Evolutionary conservation across 2,113 vertebrate species (phyloP), one percentile per base, ranked within the genome.

Genomic region (Apteryx owenii): DNA sequence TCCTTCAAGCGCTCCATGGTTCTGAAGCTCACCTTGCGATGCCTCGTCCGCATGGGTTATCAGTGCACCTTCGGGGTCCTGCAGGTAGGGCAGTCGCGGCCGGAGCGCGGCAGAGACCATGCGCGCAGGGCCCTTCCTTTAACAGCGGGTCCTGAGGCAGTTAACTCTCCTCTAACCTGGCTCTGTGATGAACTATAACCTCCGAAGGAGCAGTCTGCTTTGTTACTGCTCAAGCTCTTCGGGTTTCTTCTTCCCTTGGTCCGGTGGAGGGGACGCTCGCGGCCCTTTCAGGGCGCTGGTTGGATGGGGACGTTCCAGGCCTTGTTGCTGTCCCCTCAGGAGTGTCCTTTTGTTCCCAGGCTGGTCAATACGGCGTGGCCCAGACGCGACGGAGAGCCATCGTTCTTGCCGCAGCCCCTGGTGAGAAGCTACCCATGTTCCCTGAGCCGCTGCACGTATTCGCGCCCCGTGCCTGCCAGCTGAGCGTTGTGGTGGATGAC

Each of bases 1-100:
- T 99, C 99, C 22, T 99, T 99, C 97, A 99, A 99, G 93, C 98
- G 98, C 54, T 99, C 99, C 94, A 99, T 99, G 99, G 99, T 99
- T 79, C 97, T 99, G 21, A 99, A 99, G 97, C 98, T 99, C 77
- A 99, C 99, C 0, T 91, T 99, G 36, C 99, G 99, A 86, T 99
- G 99, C 96, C 98, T 99, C 0, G 99, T 99, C 81, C 98, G 99
- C 71, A 99, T 99, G 99, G 99, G 99, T 14, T 99, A 99, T 95
- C 99, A 99, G 98, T 99, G 99, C 92, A 99, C 99, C 7, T 99
- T 99, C 2, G 99, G 99, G 5, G 99, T 99, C 38, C 98, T 99
- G 40, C 99, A 99, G 99, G 99, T 99, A 75, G 66, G 98, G 81
- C 22, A 17, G 25, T 8, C 3, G 42, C 54, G 10, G 40, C 42